Conservation (phyloP, 2,797 vertebrate genomes). For the Rhinophrynus dorsalis region DNA sequence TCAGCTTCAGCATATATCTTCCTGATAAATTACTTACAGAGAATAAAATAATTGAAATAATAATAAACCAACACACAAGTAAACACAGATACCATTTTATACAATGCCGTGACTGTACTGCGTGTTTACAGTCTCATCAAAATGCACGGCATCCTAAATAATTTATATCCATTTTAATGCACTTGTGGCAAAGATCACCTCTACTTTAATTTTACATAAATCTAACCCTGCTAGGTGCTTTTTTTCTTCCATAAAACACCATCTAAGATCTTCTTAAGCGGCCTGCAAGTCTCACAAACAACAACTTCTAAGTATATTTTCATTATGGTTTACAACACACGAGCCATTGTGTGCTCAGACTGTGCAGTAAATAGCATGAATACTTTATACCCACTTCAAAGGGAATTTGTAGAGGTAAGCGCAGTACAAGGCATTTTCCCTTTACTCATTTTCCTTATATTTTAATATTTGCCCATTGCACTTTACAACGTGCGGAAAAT, state of each 20-base stretch:
- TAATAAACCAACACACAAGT: too few species aligned
- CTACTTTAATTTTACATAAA: not conserved
- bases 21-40: too few species aligned
- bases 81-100: too few species aligned
- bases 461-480: not conserved
- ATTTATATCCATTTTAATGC: not conserved
- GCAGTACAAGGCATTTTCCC: not conserved
- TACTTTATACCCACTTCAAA: slow-evolving; percentile 13
- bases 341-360: not conserved
- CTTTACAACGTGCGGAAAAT: too few species aligned
- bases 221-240: not conserved
- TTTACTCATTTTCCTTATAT: not conserved
- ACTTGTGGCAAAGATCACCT: not conserved
- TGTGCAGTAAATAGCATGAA: not conserved
- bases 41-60: too few species aligned
- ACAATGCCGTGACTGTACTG: not conserved
- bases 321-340: not conserved
- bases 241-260: slow-evolving; percentile 1
- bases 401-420: not conserved
- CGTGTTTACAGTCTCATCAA: not conserved
- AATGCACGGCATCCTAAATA: not conserved
- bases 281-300: not conserved
- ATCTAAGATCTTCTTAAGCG: not conserved
- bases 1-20: too few species aligned
- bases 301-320: not conserved